A percentile compares a stretch with the other conserved stretches of the same genome.
phyloP scores from a whole-genome alignment of 2,113 vertebrate species.

The Sturnus vulgaris region DNA sequence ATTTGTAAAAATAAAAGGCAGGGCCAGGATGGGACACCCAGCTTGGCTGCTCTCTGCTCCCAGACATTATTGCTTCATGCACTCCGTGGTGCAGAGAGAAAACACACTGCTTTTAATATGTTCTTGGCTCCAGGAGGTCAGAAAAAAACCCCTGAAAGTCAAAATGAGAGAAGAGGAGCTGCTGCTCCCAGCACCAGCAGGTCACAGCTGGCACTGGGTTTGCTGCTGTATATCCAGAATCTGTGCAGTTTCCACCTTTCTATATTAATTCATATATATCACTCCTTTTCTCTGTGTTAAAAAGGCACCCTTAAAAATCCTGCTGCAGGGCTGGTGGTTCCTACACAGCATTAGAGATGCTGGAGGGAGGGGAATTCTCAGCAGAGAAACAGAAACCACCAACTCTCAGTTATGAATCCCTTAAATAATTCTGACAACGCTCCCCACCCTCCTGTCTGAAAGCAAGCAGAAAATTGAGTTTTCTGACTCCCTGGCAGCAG shows the following conservation, averaged over 20 bases:
- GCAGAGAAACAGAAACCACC: neutral
- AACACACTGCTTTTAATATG: neutral
- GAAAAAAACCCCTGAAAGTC: neutral
- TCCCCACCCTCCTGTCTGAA: neutral
- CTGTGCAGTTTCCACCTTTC: neutral
- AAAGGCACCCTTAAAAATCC: neutral
- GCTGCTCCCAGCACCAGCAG: neutral
- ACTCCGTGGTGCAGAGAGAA: accelerated
- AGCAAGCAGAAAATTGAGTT: neutral
- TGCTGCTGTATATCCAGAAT: accelerated
- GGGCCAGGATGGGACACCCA: accelerated
- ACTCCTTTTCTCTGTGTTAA: neutral
- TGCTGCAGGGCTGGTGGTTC: neutral
- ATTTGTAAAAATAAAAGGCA: neutral
- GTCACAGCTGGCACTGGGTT: neutral
- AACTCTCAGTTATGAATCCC: neutral
- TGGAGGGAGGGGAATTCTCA: neutral
- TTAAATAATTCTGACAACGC: neutral
- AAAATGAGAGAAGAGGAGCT: neutral
- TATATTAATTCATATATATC: neutral
- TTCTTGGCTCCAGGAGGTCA: neutral
- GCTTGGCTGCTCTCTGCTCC: neutral
- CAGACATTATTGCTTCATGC: neutral
- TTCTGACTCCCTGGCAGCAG: neutral
- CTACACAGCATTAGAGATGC: accelerated